Conservation (phyloP, 1,140 invertebrate species). For the Pentalonia nigronervosa region DNA sequence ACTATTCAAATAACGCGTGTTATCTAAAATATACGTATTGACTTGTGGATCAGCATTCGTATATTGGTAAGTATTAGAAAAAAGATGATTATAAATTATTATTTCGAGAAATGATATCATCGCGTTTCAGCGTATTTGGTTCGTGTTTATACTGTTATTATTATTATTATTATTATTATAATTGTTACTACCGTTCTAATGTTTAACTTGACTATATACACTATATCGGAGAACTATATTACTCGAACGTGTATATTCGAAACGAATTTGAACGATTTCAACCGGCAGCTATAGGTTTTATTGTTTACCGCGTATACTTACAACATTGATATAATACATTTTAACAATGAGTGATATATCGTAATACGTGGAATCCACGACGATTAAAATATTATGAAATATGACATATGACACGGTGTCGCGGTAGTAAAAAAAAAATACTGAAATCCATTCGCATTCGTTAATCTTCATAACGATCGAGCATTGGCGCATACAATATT, state of each 20-base stretch:
- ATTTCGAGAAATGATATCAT: neutral
- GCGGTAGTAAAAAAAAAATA: neutral
- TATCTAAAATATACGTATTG: constrained; percentile 11
- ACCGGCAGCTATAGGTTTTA: neutral
- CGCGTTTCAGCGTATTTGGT: neutral
- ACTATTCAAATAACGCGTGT: neutral
- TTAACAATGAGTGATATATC: neutral
- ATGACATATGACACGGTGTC: neutral
- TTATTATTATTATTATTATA: constrained; percentile 11
- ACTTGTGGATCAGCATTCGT: neutral
- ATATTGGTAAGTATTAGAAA: neutral
- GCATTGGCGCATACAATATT: neutral
- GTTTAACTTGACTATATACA: neutral
- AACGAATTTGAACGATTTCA: neutral
- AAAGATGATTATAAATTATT: neutral
- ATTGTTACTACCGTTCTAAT: neutral
- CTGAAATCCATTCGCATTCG: neutral
- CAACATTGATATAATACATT: neutral
- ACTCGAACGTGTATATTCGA: neutral
- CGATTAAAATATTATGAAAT: neutral
- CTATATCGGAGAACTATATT: neutral
- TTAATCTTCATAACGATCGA: neutral
- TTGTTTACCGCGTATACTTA: neutral
- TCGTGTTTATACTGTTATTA: neutral
- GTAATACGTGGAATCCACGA: neutral